Percentiles rank a stretch among this genome's conserved stretches.
phyloP scores from a whole-genome alignment of 2,888 invertebrate genomes.

The Mongoloraphidia duomilia region DNA sequence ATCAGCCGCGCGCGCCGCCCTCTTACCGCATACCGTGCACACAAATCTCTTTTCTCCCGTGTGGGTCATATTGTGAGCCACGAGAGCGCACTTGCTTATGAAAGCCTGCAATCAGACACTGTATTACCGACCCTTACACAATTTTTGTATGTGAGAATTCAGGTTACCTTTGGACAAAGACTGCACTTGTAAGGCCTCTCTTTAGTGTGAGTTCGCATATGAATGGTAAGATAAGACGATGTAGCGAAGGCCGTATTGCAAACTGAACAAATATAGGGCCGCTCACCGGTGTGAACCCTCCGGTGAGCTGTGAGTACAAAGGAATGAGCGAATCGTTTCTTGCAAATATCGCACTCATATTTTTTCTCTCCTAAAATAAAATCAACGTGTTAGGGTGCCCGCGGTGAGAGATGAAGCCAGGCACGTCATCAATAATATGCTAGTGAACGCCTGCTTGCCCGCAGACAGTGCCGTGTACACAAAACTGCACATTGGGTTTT shows the following conservation, averaged over 20 bases:
- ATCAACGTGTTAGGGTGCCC: too few species aligned
- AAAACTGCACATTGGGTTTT: too few species aligned
- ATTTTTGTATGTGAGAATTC: not conserved
- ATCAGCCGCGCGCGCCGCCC: constrained; percentile 23
- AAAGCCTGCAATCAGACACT: constrained; percentile 20
- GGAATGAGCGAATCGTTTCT: constrained; percentile 26
- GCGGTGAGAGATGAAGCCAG: too few species aligned
- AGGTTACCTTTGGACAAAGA: constrained; percentile 22
- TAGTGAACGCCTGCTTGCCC: too few species aligned
- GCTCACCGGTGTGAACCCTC: constrained; percentile 26
- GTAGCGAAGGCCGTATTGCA: constrained; percentile 25
- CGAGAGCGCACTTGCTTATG: constrained; percentile 24
- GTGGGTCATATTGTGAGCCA: constrained; percentile 24
- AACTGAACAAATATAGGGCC: constrained; percentile 23
- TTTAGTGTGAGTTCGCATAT: constrained; percentile 25
- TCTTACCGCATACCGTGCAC: constrained; percentile 25
- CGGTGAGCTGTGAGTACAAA: constrained; percentile 25
- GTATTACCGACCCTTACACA: not conserved
- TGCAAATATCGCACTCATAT: constrained; percentile 24
- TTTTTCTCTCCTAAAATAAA: constrained; percentile 18
- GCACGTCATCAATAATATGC: too few species aligned
- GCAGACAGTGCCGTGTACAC: too few species aligned
- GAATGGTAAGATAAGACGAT: constrained; percentile 27
- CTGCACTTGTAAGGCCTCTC: constrained; percentile 26
- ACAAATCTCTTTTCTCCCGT: constrained; percentile 26